Percentiles rank a stretch among this genome's conserved stretches.
Evolutionary conservation across 1,140 invertebrate genomes (phyloP).

Genomic region (Drosophila rufa): DNA sequence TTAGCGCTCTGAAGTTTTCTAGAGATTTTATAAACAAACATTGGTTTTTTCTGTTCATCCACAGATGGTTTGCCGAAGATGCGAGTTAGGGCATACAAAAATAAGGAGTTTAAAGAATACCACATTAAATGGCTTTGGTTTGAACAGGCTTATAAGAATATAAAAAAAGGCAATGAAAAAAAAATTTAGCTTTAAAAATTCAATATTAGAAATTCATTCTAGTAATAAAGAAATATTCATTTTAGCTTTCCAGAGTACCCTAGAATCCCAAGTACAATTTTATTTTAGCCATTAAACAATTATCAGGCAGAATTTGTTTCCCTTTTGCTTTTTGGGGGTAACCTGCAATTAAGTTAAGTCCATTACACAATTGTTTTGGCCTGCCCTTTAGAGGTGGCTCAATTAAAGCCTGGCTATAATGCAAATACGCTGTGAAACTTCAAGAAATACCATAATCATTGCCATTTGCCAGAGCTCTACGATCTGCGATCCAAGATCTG

Average conservation of each 20-base stretch:
- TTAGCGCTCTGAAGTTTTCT: not conserved
- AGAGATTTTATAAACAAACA: conserved; percentile 12
- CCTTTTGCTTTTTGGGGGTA: not conserved
- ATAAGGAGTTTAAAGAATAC: not conserved
- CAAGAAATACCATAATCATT: conserved; percentile 52
- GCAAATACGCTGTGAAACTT: conserved; percentile 44
- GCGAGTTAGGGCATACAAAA: not conserved
- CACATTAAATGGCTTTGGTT: no score
- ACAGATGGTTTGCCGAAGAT: conserved; percentile 19
- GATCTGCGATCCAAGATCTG: conserved; percentile 15
- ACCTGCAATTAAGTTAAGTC: conserved; percentile 28
- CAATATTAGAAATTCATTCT: no score
- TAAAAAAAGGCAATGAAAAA: no score
- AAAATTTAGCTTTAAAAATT: no score
- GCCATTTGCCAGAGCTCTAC: conserved; percentile 31
- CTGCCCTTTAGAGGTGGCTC: conserved; percentile 41
- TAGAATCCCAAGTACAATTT: not conserved
- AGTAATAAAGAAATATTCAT: not conserved
- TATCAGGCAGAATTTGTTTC: conserved; percentile 9
- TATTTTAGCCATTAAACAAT: not conserved
- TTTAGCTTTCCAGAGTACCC: not conserved
- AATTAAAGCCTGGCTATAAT: conserved; percentile 40
- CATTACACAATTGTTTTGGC: conserved; percentile 34
- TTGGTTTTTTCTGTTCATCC: not conserved
- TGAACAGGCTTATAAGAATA: no score